Evolutionary conservation across 2,888 invertebrate genomes (phyloP), one percentile per base, ranked within the genome.

Genomic region (Caenorhabditis becei): DNA sequence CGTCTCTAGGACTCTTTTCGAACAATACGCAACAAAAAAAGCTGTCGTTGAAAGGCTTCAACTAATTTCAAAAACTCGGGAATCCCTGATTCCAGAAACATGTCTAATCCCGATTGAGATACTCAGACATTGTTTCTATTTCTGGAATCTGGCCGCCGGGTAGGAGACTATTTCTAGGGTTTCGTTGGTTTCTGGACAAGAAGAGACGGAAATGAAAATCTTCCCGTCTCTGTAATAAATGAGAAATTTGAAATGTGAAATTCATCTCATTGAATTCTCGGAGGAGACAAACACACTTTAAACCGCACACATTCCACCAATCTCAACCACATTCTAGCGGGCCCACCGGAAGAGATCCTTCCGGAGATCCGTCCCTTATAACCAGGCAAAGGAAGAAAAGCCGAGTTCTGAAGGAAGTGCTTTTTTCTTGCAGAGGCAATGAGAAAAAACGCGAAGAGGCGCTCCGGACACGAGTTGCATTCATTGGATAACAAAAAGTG

Each of bases 321-420:
- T n/a, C 14, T 44, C 18, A 32, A 37, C 26, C 18, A 14, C n/a
- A 10, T 18, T 37, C 18, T 10, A 2, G 67, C n/a, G 59, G 62
- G 49, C 53, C 41, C 53, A 35, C 61, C 61, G 72, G 63, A 72
- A 56, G 63, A 18, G 63, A 56, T 72, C 72, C 63, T 63, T 63
- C 72, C 63, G 63, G 72, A 70, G 47, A 72, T 72, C 63, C 54
- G 56, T 62, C 35, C 63, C 61, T 44, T 51, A 51, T 51, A 70
- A 51, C 24, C 58, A 70, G 61, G 49, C 44, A 72, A 63, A 54
- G 41, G 54, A 51, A 51, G 35, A 70, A 61, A 71, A 35, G 26
- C 35, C 59, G 47, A 58, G 44, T 56, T 67, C 61, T 47, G 51
- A 51, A 24, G 70, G 70, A 62, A 71, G 54, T 71, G 70, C 62